Conservation (phyloP, 2,797 vertebrate species). For the Heterohyrax brucei region DNA sequence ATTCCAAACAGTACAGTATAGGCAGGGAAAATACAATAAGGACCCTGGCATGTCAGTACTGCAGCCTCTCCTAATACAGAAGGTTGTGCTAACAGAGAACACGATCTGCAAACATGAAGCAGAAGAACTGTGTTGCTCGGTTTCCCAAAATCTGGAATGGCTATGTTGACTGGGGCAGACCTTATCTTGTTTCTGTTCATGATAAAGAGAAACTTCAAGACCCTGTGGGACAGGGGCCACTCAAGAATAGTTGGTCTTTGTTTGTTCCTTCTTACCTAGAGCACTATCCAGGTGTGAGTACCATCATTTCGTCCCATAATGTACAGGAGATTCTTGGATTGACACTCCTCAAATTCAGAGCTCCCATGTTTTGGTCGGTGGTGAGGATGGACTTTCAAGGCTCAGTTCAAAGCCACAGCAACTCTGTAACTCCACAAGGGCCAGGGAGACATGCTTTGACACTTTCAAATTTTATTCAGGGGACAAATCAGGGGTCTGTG, state of each 20-base stretch:
- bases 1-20: background rate
- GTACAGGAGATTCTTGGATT: background rate
- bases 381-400: background rate
- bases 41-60: background rate
- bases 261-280: background rate
- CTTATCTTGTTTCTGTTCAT: background rate
- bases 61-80: background rate
- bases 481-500: background rate
- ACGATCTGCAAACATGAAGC: background rate
- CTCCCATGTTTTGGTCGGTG: background rate
- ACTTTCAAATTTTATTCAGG: conserved; percentile 9
- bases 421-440: background rate
- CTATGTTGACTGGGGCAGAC: background rate
- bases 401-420: background rate
- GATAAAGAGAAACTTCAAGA: background rate
- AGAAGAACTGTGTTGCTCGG: background rate
- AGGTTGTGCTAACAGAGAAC: background rate
- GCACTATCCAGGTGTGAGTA: background rate
- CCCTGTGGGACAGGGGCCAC: background rate
- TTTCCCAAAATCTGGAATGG: background rate
- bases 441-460: background rate
- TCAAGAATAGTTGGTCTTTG: background rate
- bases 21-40: background rate
- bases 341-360: background rate
- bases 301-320: background rate